Base-by-base conservation (phyloP, 2,113 vertebrate genomes). In the Clarias macrocephalus region DNA sequence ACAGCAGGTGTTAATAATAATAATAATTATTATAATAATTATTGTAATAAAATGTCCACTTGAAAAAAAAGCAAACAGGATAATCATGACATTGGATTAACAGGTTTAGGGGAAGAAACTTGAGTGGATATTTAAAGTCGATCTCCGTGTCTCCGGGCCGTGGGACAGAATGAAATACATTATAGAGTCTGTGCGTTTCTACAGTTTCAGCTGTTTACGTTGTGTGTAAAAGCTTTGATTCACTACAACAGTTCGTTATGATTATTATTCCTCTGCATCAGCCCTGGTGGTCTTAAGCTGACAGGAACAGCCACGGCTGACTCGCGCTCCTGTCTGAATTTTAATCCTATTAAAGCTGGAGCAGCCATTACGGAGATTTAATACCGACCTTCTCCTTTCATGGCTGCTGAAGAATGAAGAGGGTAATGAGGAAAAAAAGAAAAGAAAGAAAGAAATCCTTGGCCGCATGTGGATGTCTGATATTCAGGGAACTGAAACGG, bases 281-380 rank as follows among this genome's bases (percentile, higher is more conserved):
- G 66, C 82, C 72, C 54, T 65, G 56, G 56, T 87, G 80, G 86
- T 81, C 42, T 76, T 63, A 81, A 87, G 75, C 85, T 84, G 65
- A 57, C 75, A 80, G 75, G 62, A 54, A 21, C 48, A 76, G 88
- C 70, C 76, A 59, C 54, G 63, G 63, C 85, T 73, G 79, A 68
- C 85, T 62, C 65, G 52, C n/a, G 19, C 66, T 54, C 75, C 63
- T 76, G 76, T 85, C 77, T 76, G 84, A 85, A 85, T 25, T 80
- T 80, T 87, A 85, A 89, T 89, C 88, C 86, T 89, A 85, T 87
- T 89, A 89, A 89, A 89, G 88, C 86, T 57, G 59, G 73, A 87
- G 85, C 83, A 87, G 86, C 82, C 84, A 82, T 89, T 82, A 85
- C 70, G 1, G 68, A 87, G 88, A 87, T 68, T 75, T 87, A 82